Base-by-base conservation (phyloP, 2,888 invertebrate genomes). In the Dryococelus australis region DNA sequence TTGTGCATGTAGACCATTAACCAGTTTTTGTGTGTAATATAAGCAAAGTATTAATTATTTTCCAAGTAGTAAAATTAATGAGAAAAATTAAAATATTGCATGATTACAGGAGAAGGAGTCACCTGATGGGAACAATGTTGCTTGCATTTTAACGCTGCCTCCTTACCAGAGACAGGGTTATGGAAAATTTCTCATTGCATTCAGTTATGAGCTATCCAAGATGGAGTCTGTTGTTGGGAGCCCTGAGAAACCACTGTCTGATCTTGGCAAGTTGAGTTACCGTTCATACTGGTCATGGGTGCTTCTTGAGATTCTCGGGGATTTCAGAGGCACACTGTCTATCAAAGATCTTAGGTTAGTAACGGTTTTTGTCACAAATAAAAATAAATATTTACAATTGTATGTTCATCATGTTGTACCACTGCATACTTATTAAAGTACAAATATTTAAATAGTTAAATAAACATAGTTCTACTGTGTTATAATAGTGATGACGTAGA, bases 261-360 rank as follows among this genome's bases (percentile, higher is more conserved):
- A 99, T 92, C 94, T 99, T 87, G 99, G 99, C 0, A 97, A 99
- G 91, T 93, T 99, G 35, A 98, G 98, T 90, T 99, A 99, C 92
- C 95, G 99, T 88, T 98, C 98, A 90, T 99, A 99, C 92, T 99
- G 99, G 99, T 98, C 98, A 79, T 99, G 97, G 95, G 96, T 99
- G 0, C 93, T 99, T 80, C 93, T 99, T 88, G 98, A 98, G 92
- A 96, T 98, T 85, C 94, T 99, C 89, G 95, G 98, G 91, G 97
- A 97, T 89, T 97, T 97, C 90, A 96, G 97, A 43, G 94, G 94
- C 85, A 97, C 97, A 2, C 94, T 99, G 85, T 98, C 98, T 89
- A 98, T 99, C 90, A 98, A 98, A 93, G 98, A 99, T 92, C 93
- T 99, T 87, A 96, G 96, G 96, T 95, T 92, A 89, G 88, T 86